Conservation (phyloP, 2,113 vertebrate genomes). For the Cyprinus carpio region DNA sequence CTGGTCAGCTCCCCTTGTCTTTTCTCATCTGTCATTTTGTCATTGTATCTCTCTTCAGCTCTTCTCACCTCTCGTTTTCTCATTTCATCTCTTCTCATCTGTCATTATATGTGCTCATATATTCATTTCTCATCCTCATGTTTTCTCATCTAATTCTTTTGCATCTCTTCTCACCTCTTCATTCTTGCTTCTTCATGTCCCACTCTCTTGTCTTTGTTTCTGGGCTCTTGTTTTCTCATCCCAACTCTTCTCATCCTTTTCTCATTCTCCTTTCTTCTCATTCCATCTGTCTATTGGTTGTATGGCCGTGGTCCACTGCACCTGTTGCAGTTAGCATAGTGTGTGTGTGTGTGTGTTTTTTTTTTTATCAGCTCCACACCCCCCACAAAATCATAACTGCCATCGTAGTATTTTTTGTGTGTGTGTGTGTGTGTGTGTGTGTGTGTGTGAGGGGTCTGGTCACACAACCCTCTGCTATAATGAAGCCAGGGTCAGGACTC, state of each 20-base stretch:
- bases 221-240: not conserved
- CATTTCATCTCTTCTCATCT: not conserved
- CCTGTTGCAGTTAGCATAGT: slow-evolving; percentile 6
- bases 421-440: slow-evolving; percentile 19
- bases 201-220: not conserved
- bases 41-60: too few relatives aligned
- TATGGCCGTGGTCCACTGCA: slow-evolving; percentile 2
- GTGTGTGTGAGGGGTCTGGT: slow-evolving; percentile 21
- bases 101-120: too few relatives aligned
- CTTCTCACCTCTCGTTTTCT: too few relatives aligned
- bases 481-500: slow-evolving; percentile 25
- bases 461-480: slow-evolving; percentile 35
- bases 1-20: too few relatives aligned
- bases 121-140: too few relatives aligned
- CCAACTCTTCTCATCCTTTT: not conserved
- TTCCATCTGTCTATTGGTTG: not conserved
- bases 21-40: too few relatives aligned
- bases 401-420: too few relatives aligned
- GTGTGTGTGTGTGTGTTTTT: not conserved
- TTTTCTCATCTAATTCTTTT: too few relatives aligned
- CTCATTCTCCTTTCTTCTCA: too few relatives aligned
- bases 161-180: too few relatives aligned
- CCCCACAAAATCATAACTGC: slow-evolving; percentile 1
- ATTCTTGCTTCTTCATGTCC: not conserved
- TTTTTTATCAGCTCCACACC: too few relatives aligned